A percentile compares a stretch with the other conserved stretches of the same genome.
Evolutionary conservation across 1,140 invertebrate genomes (phyloP).

Genomic region (Hylaeus volcanicus): DNA sequence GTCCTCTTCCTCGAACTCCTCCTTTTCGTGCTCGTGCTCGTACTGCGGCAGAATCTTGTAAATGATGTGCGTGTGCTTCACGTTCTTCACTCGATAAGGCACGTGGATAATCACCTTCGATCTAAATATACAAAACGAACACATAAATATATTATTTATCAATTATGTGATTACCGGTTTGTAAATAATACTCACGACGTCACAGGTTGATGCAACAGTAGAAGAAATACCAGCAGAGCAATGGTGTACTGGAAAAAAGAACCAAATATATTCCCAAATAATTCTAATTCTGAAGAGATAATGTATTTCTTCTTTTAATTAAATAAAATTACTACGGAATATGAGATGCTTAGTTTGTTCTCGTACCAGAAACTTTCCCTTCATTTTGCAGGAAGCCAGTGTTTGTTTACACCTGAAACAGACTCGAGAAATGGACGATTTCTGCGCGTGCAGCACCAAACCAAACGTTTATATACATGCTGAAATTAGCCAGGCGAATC

Average conservation of each 20-base stretch:
- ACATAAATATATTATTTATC: background rate
- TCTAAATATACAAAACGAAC: slow-evolving; percentile 61
- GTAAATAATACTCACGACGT: slow-evolving; percentile 45
- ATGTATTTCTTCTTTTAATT: background rate
- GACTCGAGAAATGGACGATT: slow-evolving; percentile 23
- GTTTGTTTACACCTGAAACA: background rate
- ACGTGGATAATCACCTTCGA: slow-evolving; percentile 84
- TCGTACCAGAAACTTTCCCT: slow-evolving; percentile 53
- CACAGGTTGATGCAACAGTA: slow-evolving; percentile 8
- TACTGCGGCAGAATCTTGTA: slow-evolving; percentile 83
- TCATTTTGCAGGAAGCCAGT: slow-evolving; percentile 41
- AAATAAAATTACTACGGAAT: background rate
- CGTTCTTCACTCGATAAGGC: slow-evolving; percentile 83
- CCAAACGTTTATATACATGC: slow-evolving; percentile 65
- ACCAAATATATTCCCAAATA: background rate
- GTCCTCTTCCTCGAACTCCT: slow-evolving; percentile 66
- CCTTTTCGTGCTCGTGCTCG: slow-evolving; percentile 50
- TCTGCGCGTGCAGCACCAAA: slow-evolving; percentile 33
- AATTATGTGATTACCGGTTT: too few species aligned
- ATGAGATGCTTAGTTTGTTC: background rate
- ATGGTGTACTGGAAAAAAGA: slow-evolving; percentile 52
- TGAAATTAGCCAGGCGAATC: slow-evolving; percentile 63
- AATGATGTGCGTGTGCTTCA: slow-evolving; percentile 85
- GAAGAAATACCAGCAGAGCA: slow-evolving; percentile 30
- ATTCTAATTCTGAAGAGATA: background rate